Base-by-base conservation (phyloP, 2,797 vertebrate genomes). In the Tapera naevia region DNA sequence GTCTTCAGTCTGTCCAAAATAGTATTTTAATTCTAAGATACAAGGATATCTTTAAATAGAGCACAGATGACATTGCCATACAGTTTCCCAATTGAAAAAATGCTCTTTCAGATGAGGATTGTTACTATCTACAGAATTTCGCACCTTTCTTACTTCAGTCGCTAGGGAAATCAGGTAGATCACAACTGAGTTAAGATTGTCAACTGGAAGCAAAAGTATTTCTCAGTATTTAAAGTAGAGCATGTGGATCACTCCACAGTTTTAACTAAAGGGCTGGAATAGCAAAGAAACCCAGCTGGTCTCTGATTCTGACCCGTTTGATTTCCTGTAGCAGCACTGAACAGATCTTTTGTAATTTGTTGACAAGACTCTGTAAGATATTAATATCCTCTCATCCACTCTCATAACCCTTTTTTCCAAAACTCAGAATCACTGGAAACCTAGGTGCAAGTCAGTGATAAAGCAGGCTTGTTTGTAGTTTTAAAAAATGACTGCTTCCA, bases 11-110 rank as follows among this genome's bases (percentile, higher is more conserved):
- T 93, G 64, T 80, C 73, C 41, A 1, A 88, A 88, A 93, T 73
- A 92, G 53, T 86, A 89, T 93, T 95, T 87, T 73, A 91, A n/a
- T 96, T 95, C 78, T 95, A 71, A 94, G 70, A 91, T 60, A 62
- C 17, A 82, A 35, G 17, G 13, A 87, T 82, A 54, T 78, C 93
- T 93, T 97, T 96, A 92, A 94, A 94, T 60, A 93, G 80, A 94
- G 75, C 75, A 39, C 33, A 86, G 72, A 48, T 94, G 93, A 94
- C 94, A 95, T 60, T 85, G 89, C 83, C 1, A 1, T 62, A 87
- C 80, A 84, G 91, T 61, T 96, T 92, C 81, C 24, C 61, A 66
- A n/a, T 37, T 60, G 86, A 83, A 95, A 95, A 93, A 90, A 65
- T 69, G 27, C 45, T 91, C 78, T 69, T 41, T 86, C 41, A 78